These are phyloP conservation scores for Microtus montanus DNA, from an alignment of 2,113 vertebrate genomes.

Conservation along the genomic window DNA sequence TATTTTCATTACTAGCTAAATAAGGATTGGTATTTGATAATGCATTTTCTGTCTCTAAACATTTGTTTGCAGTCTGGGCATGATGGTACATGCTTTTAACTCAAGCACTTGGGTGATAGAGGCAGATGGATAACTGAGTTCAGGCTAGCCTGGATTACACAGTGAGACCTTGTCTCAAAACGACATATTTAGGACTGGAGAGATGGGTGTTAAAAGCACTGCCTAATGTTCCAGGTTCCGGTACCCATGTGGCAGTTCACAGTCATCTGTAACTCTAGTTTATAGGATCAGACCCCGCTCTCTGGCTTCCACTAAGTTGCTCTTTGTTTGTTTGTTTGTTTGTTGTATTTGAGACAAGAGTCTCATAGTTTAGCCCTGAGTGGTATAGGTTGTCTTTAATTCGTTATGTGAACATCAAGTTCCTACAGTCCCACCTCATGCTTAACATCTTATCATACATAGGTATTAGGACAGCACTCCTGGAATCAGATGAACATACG, in stretches of 20 bases:
- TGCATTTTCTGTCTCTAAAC: not conserved
- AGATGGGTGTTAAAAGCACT: not conserved
- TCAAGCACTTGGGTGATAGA: not conserved
- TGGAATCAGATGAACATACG: conserved; percentile 95
- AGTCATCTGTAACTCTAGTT: not conserved
- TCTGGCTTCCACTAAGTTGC: not conserved
- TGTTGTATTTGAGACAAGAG: not conserved
- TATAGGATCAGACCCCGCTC: not conserved
- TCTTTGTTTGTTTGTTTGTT: not conserved
- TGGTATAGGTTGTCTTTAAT: not conserved
- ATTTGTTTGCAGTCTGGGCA: not conserved
- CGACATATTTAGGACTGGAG: not conserved
- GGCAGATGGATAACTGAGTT: not conserved
- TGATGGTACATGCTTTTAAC: not conserved
- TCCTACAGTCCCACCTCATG: conserved; percentile 28
- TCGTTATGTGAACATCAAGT: not conserved
- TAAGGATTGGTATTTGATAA: conserved; percentile 16
- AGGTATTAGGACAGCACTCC: conserved; percentile 96
- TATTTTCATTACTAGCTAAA: not conserved
- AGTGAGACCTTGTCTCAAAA: not conserved
- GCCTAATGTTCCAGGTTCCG: not conserved
- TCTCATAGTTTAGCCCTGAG: not conserved
- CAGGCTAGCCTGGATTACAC: not conserved
- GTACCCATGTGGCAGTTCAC: not conserved
- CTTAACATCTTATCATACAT: conserved; percentile 31